These are phyloP conservation scores for Xenotilapia longispinis DNA, from an alignment of 2,113 vertebrate genomes.

Conservation along the genomic window DNA sequence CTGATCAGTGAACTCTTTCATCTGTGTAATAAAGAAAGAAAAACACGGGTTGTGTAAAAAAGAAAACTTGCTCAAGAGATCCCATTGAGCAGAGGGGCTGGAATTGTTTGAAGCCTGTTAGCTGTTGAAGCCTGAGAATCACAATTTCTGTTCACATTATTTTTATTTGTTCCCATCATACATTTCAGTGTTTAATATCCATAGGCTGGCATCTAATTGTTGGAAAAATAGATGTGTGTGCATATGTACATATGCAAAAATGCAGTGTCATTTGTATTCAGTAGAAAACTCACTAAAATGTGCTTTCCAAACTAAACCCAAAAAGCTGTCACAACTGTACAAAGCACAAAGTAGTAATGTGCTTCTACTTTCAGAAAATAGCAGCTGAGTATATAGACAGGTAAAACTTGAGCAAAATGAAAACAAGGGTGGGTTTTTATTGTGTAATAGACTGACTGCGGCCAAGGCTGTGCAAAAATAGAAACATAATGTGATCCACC, in stretches of 20 bases:
- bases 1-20: constrained; percentile 7
- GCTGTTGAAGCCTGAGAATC: background rate
- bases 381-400: background rate
- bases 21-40: background rate
- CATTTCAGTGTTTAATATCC: background rate
- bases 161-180: background rate
- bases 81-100: background rate
- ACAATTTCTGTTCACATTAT: background rate
- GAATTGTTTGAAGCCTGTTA: background rate
- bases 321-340: background rate
- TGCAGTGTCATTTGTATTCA: background rate
- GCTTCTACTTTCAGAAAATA: background rate
- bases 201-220: background rate
- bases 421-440: constrained; percentile 17
- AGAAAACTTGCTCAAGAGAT: background rate
- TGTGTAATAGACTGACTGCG: constrained; percentile 34
- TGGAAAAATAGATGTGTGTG: background rate
- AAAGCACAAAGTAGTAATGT: background rate
- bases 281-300: background rate
- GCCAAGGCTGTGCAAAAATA: constrained; percentile 43
- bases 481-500: constrained; percentile 39
- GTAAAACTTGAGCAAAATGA: background rate
- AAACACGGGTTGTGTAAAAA: background rate
- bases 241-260: background rate
- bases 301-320: background rate